Conservation (phyloP, 2,888 invertebrate genomes). For the Caradrina clavipalpis region DNA sequence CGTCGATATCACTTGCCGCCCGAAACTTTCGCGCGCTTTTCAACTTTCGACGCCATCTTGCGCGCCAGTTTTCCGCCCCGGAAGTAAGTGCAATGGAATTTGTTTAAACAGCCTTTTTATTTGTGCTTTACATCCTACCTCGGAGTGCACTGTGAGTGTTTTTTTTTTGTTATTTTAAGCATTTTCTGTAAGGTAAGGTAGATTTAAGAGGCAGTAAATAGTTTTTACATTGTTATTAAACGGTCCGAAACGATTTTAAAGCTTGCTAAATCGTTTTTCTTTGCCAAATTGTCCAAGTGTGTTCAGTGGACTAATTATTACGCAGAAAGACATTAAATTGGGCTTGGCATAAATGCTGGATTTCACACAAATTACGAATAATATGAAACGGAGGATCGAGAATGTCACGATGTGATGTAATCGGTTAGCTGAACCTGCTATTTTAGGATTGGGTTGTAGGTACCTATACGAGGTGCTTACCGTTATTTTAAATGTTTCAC, state of each 20-base stretch:
- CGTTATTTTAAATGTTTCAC: constrained; percentile 75
- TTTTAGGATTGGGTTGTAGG: constrained; percentile 77
- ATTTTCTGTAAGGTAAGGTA: constrained; percentile 57
- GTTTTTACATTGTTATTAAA: constrained; percentile 27
- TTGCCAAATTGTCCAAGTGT: constrained; percentile 72
- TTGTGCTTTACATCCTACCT: constrained; percentile 61
- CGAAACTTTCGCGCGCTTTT: constrained; percentile 78
- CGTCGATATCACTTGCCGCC: constrained; percentile 64
- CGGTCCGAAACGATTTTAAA: constrained; percentile 39
- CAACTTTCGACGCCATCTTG: constrained; percentile 76
- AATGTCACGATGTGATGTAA: constrained; percentile 85
- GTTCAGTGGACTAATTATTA: constrained; percentile 77
- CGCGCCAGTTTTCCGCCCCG: constrained; percentile 70
- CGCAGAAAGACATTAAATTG: constrained; percentile 82
- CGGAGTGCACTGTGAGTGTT: constrained; percentile 69
- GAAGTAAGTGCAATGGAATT: constrained; percentile 81
- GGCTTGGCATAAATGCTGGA: constrained; percentile 81
- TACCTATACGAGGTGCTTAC: constrained; percentile 52
- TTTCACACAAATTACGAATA: constrained; percentile 78
- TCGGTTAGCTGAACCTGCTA: constrained; percentile 80
- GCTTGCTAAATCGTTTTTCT: constrained; percentile 54
- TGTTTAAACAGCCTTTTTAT: constrained; percentile 67
- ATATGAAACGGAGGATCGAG: constrained; percentile 80
- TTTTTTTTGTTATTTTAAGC: constrained; percentile 30
- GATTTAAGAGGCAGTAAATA: constrained; percentile 36